phyloP scores from a whole-genome alignment of 2,797 vertebrate genomes.

The Podarcis lilfordi region DNA sequence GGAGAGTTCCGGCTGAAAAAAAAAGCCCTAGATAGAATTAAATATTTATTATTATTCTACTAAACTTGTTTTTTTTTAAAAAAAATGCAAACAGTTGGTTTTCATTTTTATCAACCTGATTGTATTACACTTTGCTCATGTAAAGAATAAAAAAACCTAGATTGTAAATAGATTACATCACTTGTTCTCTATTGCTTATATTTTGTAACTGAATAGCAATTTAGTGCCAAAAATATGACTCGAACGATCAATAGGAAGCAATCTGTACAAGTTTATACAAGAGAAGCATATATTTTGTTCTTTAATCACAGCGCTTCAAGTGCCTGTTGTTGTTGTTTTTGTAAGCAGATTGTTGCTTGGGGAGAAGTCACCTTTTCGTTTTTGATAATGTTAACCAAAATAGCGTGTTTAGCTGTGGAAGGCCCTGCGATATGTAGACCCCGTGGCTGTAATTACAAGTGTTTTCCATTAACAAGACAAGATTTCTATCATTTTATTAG shows the following conservation, averaged over 20 bases:
- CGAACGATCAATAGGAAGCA: conserved; percentile 71
- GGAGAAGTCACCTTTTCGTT: conserved; percentile 47
- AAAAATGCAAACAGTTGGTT: background rate
- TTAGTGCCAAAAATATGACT: conserved; percentile 68
- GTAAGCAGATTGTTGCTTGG: conserved; percentile 36
- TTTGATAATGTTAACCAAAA: conserved; percentile 54
- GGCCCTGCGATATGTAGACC: conserved; percentile 23
- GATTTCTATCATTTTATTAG: conserved; percentile 24
- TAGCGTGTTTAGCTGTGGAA: conserved; percentile 44
- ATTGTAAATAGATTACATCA: conserved; percentile 56
- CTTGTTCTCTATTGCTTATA: conserved; percentile 50
- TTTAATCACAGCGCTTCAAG: conserved; percentile 63
- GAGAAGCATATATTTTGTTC: conserved; percentile 65
- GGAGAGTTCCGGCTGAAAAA: too few relatives aligned
- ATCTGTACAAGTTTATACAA: conserved; percentile 69
- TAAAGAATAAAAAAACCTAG: conserved; percentile 51
- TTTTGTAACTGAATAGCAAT: conserved; percentile 65
- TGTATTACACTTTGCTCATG: background rate
- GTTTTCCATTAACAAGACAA: conserved; percentile 32
- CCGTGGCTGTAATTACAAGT: conserved; percentile 1
- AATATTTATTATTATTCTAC: too few relatives aligned
- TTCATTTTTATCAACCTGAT: conserved; percentile 15
- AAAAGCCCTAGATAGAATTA: too few relatives aligned
- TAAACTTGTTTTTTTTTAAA: too few relatives aligned
- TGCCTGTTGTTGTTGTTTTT: conserved; percentile 27